Evolutionary conservation across 1,140 invertebrate species (phyloP).

Genomic region (Neodiprion virginianus): DNA sequence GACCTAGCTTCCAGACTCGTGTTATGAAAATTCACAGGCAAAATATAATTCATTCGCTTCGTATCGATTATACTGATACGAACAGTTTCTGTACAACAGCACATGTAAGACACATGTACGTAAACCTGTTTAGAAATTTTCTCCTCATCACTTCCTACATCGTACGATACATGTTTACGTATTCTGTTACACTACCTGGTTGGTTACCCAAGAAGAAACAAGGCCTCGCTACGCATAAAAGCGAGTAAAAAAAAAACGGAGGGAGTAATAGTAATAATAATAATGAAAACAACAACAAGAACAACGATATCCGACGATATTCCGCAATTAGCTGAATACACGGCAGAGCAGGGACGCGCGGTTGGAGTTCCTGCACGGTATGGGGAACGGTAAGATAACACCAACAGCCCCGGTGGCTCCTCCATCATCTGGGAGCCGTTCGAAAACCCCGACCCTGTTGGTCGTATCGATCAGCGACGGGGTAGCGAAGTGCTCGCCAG

Average conservation of each 20-base stretch:
- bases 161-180: too few relatives aligned
- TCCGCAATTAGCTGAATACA: conserved; percentile 5
- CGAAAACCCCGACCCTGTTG: not conserved
- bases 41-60: too few relatives aligned
- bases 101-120: not conserved
- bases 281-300: not conserved
- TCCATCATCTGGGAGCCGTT: not conserved
- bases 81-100: not conserved
- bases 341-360: not conserved
- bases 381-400: not conserved
- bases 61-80: too few relatives aligned
- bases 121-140: not conserved
- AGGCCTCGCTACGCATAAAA: too few relatives aligned
- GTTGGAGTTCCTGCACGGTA: not conserved
- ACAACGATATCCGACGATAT: not conserved
- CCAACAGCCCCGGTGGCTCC: not conserved
- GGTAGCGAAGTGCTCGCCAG: not conserved
- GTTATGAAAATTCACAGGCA: too few relatives aligned
- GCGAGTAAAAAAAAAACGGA: not conserved
- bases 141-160: not conserved
- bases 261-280: not conserved
- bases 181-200: too few relatives aligned
- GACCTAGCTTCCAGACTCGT: too few relatives aligned
- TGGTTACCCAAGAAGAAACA: too few relatives aligned
- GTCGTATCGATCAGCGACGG: not conserved